Evolutionary conservation across 2,888 invertebrate genomes (phyloP), one percentile per base, ranked within the genome.

Genomic region (Lasioglossum calceatum): DNA sequence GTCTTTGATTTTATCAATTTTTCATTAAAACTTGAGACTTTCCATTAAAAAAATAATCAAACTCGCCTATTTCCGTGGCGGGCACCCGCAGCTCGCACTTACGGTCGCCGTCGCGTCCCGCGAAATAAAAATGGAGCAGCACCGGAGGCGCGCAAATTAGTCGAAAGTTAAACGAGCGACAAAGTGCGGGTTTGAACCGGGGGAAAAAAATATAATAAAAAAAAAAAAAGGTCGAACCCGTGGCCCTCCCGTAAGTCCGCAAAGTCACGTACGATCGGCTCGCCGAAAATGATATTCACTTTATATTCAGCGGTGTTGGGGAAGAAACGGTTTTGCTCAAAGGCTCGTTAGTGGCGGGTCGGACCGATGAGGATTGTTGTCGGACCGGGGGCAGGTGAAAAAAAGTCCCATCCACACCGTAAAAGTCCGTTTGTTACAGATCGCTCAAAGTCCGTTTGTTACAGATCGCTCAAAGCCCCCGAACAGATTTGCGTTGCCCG

Each of bases 371-470:
- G 81, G 88, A 79, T 85, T 84, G 81, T 82, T 81, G 86, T 81
- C 70, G 84, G 83, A 70, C 79, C 64, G 83, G 84, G 91, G 86
- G 91, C 91, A 91, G 91, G 91, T 91, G 91, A 91, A 83, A 85
- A 84, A 82, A 85, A 73, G 76, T 83, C 72, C 70, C 85, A 54
- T 39, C 80, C 73, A 79, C 85, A 80, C 74, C 86, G 88, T 81
- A 87, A 86, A 73, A 85, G 84, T 81, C 79, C 88, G 88, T 88
- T 92, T 90, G 89, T 89, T 88, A 88, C 81, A 86, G 86, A 87
- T 90, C 88, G 85, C 39, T 89, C 84, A 90, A 90, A 91, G 86
- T 81, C 78, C 88, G 88, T 88, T 92, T 90, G 89, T 89, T 88
- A 88, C 81, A 86, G 87, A 87, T 90, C 89, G 85, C 44, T 89